Evolutionary conservation across 1,140 invertebrate genomes (phyloP), one percentile per base, ranked within the genome.

Genomic region (Eciton burchellii): DNA sequence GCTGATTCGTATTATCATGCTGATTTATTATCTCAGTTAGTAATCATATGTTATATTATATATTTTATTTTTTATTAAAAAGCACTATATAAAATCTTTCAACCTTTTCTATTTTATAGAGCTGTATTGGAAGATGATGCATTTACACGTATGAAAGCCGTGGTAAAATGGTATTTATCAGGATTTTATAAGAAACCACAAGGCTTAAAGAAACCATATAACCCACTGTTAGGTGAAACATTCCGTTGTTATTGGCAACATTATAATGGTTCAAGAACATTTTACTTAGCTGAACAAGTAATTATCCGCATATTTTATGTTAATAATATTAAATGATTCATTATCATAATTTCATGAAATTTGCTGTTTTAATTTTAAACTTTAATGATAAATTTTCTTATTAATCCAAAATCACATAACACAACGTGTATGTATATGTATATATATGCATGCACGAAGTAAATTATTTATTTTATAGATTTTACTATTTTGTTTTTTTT

Each of bases 151-250:
- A 99, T 99, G 96, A 98, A 98, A 91, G 94, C 95, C 3, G 96
- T 99, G 9, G 96, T 98, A 0, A 95, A 96, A 89, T 99, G 98
- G 98, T 99, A 99, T 92, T 94, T 99, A 26, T 95, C 96, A 91
- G 98, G 96, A 91, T 95, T 99, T 95, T 96, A 99, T 95, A 96
- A 98, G 94, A 96, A 99, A 95, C 96, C 98, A 91, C 94, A 98
- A 95, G 96, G 98, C 91, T 94, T 99, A n/a, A 99, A 99, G 93
- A 99, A 99, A 91, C 98, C 98, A 0, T 99, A 99, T 91, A 99
- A 99, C 95, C 98, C 98, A 0, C 97, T 99, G 59, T 94, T 99
- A 47, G 98, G 98, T 0, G 98, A 99, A 95, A 97, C 96, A 0
- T 99, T 98, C 93, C 95, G 98, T 0, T 99, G 98, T 90, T 98